Evolutionary conservation across 1,140 invertebrate species (phyloP), one percentile per base, ranked within the genome.

Genomic region (Neoseiulus cucumeris): DNA sequence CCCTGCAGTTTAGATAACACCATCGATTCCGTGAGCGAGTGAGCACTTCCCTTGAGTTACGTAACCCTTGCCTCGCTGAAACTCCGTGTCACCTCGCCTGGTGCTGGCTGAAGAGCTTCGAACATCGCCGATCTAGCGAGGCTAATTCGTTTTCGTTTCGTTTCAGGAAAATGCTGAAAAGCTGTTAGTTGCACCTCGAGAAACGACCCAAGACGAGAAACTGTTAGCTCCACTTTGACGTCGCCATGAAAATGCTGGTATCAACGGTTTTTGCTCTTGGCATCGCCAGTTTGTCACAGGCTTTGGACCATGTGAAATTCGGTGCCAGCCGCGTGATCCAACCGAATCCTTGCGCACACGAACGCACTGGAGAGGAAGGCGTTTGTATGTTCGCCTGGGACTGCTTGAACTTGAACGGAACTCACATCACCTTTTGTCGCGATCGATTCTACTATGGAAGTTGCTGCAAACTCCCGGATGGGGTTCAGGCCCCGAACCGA

Each of bases 361-460:
- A 59, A 9, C 51, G 51, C 17, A 59, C 51, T 25, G 51, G 51
- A 1, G 82, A 87, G 69, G 84, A 82, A 64, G 90, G 90, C 7
- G 80, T 88, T 7, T 94, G 90, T 72, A 94, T 94, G 89, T 92
- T 94, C 74, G 89, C 89, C 65, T 90, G 89, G 75, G 86, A 90
- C 68, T 94, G 91, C 73, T 82, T 89, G 39, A 90, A 91, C 78
- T 82, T 85, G 29, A 91, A 91, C 74, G 90, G 90, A 30, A 87
- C 87, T 1, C 89, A 91, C 72, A 76, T 92, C 67, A 89, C 88
- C 64, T 90, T 87, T 4, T 93, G 90, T 73, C 87, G 90, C 72
- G 89, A 93, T 75, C 82, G 87, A 59, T 91, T 91, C 75, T 91
- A 90, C 75, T 90, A 91, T 72, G 88, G 88, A 44, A 90, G 86